Conservation (phyloP, 2,797 vertebrate genomes). For the Centroberyx gerrardi region DNA sequence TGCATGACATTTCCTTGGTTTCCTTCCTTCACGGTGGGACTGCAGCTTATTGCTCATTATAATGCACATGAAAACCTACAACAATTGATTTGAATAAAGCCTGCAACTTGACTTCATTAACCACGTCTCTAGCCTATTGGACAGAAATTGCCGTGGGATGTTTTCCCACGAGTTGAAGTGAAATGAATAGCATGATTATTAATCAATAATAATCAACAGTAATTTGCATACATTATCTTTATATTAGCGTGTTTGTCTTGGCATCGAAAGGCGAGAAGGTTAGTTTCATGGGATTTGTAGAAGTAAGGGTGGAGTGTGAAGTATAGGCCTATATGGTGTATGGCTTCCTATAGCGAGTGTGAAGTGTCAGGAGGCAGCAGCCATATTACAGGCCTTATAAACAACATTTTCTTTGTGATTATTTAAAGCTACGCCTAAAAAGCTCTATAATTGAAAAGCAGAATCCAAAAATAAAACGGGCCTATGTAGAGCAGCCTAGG, state of each 20-base stretch:
- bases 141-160: conserved; percentile 55
- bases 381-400: not conserved
- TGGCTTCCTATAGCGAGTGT: not conserved
- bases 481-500: no score
- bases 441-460: no score
- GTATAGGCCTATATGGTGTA: no score
- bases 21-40: not conserved
- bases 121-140: conserved; percentile 40
- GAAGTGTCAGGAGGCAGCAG: conserved; percentile 9
- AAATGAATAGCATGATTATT: conserved; percentile 61
- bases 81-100: conserved; percentile 59
- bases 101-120: conserved; percentile 50
- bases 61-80: conserved; percentile 11
- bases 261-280: conserved; percentile 25
- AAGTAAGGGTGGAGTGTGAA: not conserved
- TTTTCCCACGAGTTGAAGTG: conserved; percentile 36
- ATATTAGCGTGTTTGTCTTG: conserved; percentile 55
- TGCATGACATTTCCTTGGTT: conserved; percentile 17
- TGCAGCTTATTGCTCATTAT: conserved; percentile 33
- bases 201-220: conserved; percentile 75
- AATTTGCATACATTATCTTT: conserved; percentile 67
- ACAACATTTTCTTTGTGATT: conserved; percentile 8
- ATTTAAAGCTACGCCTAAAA: not conserved
- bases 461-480: no score
- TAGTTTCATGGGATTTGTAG: conserved; percentile 35